Percentiles rank a stretch among this genome's conserved stretches.
phyloP scores from a whole-genome alignment of 2,888 invertebrate genomes.

The Pollenia griseotomentosa region DNA sequence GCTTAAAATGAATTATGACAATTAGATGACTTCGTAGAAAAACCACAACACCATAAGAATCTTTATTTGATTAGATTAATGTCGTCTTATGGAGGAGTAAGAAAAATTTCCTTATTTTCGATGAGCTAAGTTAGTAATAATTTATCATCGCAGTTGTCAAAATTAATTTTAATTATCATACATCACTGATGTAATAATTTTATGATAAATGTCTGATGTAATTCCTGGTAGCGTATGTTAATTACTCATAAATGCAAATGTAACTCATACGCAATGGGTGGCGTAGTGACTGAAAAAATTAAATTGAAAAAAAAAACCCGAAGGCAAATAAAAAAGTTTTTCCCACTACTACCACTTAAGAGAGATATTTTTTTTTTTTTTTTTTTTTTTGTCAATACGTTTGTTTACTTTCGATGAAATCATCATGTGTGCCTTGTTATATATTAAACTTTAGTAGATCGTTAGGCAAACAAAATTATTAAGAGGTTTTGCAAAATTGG shows the following conservation, averaged over 20 bases:
- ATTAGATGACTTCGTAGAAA: constrained; percentile 26
- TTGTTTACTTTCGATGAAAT: too few relatives aligned
- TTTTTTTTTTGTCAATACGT: too few relatives aligned
- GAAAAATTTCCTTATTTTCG: constrained; percentile 31
- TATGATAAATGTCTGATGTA: neutral
- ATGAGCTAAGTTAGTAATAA: too few relatives aligned
- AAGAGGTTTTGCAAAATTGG: too few relatives aligned
- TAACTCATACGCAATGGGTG: constrained; percentile 11
- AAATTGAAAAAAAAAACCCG: constrained; percentile 1
- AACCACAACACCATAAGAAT: neutral
- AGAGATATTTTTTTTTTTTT: too few relatives aligned
- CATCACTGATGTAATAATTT: neutral
- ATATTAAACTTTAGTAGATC: too few relatives aligned
- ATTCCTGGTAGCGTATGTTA: constrained; percentile 34
- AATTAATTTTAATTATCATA: neutral
- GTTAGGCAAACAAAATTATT: too few relatives aligned
- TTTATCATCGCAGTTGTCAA: neutral
- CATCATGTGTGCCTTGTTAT: too few relatives aligned
- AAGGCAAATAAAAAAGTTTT: neutral
- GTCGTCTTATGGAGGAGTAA: constrained; percentile 7
- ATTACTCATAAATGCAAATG: neutral
- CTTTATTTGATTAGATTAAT: constrained; percentile 35
- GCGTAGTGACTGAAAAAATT: neutral
- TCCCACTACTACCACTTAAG: too few relatives aligned
- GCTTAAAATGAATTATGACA: constrained; percentile 38